Base-by-base conservation (phyloP, 2,113 vertebrate species). In the Zapus hudsonius region DNA sequence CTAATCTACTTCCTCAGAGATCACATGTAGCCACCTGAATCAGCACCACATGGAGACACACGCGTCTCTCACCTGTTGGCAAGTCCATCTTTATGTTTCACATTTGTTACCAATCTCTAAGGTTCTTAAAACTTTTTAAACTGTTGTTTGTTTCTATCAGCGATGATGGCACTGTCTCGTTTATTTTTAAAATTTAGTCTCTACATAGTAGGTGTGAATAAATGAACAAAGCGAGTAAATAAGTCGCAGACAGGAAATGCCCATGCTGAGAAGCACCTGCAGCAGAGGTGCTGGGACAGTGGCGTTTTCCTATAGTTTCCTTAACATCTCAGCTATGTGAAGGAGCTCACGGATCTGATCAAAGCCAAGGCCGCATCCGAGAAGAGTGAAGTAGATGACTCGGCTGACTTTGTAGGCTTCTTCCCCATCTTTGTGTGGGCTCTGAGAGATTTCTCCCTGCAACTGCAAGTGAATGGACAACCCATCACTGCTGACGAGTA, bases 391-490 rank as follows among this genome's bases (percentile, higher is more conserved):
- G 4, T 5, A 31, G 91, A 97, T 0, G 94, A 96, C 4, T 92
- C 95, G 2, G 95, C 87, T 0, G 92, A 97, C 29, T 97, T 98
- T 29, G 44, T 96, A 36, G 87, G 92, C 25, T 97, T 97, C 87
- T 98, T 98, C 59, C 98, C 98, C 0, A 85, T 73, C 9, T 97
- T 98, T 4, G 82, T 98, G 57, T 98, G 98, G 98, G 84, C 96
- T 0, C 94, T 98, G 33, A 95, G 97, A 69, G 98, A 98, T 90
- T 97, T 98, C 84, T 84, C 87, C 0, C 92, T 98, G 38, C 4
- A 94, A 0, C 83, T 98, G 40, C 42, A 96, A 75, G 5, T 22
- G n/a, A 8, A 97, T 38, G 97, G 96, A 27, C 0, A 90, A 33
- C 0, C 42, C 0, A 25, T 97, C 55, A 96, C 96, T 2, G 80